A percentile compares a stretch with the other conserved stretches of the same genome.
These are phyloP conservation scores for Porites rus DNA, from an alignment of 92 coral and sea anemone genomes.

Conservation along the genomic window DNA sequence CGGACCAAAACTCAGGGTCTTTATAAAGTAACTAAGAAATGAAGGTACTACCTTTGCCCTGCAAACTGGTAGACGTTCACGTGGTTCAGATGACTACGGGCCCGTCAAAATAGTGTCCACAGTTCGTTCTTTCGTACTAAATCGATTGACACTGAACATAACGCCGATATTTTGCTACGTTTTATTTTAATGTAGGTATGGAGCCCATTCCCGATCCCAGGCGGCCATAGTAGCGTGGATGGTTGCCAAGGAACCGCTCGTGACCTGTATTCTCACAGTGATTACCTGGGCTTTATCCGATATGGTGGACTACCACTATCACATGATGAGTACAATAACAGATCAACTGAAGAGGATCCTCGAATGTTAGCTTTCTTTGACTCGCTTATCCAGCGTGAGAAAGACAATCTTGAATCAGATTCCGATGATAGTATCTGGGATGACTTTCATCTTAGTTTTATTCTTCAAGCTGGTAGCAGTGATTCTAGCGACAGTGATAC, in stretches of 20 bases:
- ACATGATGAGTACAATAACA: conserved; percentile 83
- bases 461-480: conserved; percentile 63
- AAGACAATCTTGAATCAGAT: conserved; percentile 73
- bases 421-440: conserved; percentile 74
- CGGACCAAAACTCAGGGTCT: too few relatives aligned
- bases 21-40: too few relatives aligned
- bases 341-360: conserved; percentile 90
- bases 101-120: too few relatives aligned
- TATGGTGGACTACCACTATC: conserved; percentile 86
- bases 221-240: conserved; percentile 47
- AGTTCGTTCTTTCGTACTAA: too few relatives aligned
- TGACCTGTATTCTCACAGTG: conserved; percentile 80
- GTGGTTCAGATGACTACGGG: too few relatives aligned
- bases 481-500: conserved; percentile 77
- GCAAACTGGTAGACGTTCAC: too few relatives aligned
- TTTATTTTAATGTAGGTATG: conserved; percentile 79
- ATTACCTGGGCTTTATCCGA: conserved; percentile 81
- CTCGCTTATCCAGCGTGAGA: conserved; percentile 82
- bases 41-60: too few relatives aligned
- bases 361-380: conserved; percentile 98
- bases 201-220: conserved; percentile 91
- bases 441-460: conserved; percentile 74
- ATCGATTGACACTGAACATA: too few relatives aligned
- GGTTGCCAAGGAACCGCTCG: conserved; percentile 39
- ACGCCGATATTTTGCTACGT: not conserved